These are phyloP conservation scores for Rhagonycha fulva DNA, from an alignment of 2,888 invertebrate species.

Conservation along the genomic window DNA sequence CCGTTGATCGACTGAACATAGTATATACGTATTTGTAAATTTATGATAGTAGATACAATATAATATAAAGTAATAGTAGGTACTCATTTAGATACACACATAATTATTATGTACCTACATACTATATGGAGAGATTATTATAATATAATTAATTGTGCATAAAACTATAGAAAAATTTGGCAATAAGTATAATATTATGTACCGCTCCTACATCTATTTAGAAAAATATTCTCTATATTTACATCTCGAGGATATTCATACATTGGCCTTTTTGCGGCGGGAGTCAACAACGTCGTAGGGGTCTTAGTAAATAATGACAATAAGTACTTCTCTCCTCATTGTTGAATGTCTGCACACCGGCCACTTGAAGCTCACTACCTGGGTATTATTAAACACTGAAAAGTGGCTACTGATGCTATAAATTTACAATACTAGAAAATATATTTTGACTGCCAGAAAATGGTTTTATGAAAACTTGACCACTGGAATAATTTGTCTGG, in stretches of 20 bases:
- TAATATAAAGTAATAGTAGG: too few species aligned
- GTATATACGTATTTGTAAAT: neutral
- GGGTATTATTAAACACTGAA: constrained; percentile 33
- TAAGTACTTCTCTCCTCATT: constrained; percentile 29
- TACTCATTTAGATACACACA: too few species aligned
- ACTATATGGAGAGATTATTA: too few species aligned
- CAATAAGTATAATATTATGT: neutral
- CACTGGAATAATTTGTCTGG: constrained; percentile 14
- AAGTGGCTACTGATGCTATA: constrained; percentile 29
- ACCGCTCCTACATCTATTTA: neutral
- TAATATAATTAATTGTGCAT: neutral
- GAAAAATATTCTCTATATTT: constrained; percentile 18
- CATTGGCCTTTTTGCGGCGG: constrained; percentile 36
- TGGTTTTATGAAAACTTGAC: constrained; percentile 9
- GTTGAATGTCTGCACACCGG: constrained; percentile 38
- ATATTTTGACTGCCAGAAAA: constrained; percentile 28
- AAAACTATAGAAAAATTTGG: neutral
- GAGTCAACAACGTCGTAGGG: constrained; percentile 39
- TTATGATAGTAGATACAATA: neutral
- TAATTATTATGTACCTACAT: too few species aligned
- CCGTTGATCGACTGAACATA: too few species aligned
- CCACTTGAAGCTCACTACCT: constrained; percentile 34
- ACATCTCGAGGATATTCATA: constrained; percentile 26
- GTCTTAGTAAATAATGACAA: constrained; percentile 36
- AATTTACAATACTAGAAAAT: constrained; percentile 25